Percentiles rank a stretch among this genome's conserved stretches.
These are phyloP conservation scores for Latheticus oryzae DNA, from an alignment of 2,888 invertebrate species.

Conservation along the genomic window DNA sequence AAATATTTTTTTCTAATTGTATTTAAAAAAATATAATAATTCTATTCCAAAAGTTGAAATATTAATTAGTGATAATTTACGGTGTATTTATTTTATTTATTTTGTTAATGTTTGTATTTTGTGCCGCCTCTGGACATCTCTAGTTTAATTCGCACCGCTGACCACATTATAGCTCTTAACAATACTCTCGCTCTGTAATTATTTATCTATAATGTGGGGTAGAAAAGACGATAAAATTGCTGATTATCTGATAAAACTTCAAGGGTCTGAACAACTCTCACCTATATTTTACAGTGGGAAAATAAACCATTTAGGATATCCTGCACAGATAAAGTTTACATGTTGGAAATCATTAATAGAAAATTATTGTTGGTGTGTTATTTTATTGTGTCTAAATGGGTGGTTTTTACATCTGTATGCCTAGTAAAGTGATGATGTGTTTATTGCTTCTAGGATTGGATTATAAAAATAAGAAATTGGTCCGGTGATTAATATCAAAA, in stretches of 20 bases:
- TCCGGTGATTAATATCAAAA: no score
- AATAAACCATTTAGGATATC: slow-evolving; percentile 60
- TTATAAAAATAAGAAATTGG: no score
- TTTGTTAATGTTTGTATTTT: slow-evolving; percentile 4
- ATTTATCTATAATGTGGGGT: slow-evolving; percentile 44
- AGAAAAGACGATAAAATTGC: slow-evolving; percentile 50
- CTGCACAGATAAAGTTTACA: slow-evolving; percentile 53
- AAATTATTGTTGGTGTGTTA: background rate
- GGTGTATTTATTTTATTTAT: no score
- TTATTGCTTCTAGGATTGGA: no score
- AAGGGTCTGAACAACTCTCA: slow-evolving; percentile 21
- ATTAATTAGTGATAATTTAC: no score
- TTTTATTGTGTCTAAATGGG: slow-evolving; percentile 2
- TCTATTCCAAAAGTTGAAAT: no score
- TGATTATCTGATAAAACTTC: slow-evolving; percentile 51
- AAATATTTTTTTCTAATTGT: no score
- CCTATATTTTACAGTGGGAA: slow-evolving; percentile 53
- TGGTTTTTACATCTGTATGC: slow-evolving; percentile 8
- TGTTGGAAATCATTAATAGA: slow-evolving; percentile 20
- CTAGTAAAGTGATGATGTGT: slow-evolving; percentile 16
- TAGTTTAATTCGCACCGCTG: slow-evolving; percentile 43
- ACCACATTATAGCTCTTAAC: slow-evolving; percentile 43
- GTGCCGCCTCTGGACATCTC: slow-evolving; percentile 23
- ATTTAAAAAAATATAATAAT: background rate
- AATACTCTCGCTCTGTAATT: slow-evolving; percentile 44